Evolutionary conservation across 1,140 invertebrate genomes (phyloP).

Genomic region (Penaeus vannamei): DNA sequence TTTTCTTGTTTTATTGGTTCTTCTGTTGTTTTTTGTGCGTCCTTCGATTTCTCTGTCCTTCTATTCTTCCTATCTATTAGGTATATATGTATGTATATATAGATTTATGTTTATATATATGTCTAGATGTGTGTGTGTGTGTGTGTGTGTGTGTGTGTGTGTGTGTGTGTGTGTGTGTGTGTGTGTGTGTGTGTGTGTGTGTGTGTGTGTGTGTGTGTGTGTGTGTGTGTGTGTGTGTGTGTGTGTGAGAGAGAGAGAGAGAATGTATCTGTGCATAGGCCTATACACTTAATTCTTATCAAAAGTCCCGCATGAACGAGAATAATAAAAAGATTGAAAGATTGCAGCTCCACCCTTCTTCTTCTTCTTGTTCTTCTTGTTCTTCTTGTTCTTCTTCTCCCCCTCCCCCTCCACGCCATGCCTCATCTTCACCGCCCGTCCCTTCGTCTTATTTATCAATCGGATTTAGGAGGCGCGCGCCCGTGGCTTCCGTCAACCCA

Average conservation of each 20-base stretch:
- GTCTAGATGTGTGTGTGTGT: background rate
- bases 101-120: no score
- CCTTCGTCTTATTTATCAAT: no score
- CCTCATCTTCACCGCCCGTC: no score
- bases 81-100: slow-evolving; percentile 13
- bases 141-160: background rate
- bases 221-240: background rate
- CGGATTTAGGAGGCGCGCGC: no score
- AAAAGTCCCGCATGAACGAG: background rate
- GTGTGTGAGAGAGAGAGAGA: background rate
- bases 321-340: background rate
- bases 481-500: no score
- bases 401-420: no score
- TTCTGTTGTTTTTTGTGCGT: background rate
- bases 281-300: background rate
- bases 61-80: background rate
- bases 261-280: no score
- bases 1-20: no score
- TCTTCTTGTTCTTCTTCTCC: no score
- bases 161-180: background rate
- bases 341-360: background rate
- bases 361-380: no score
- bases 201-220: background rate
- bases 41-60: background rate
- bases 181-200: background rate